Base-by-base conservation (phyloP, 2,797 vertebrate genomes). In the Galagoides demidoff region DNA sequence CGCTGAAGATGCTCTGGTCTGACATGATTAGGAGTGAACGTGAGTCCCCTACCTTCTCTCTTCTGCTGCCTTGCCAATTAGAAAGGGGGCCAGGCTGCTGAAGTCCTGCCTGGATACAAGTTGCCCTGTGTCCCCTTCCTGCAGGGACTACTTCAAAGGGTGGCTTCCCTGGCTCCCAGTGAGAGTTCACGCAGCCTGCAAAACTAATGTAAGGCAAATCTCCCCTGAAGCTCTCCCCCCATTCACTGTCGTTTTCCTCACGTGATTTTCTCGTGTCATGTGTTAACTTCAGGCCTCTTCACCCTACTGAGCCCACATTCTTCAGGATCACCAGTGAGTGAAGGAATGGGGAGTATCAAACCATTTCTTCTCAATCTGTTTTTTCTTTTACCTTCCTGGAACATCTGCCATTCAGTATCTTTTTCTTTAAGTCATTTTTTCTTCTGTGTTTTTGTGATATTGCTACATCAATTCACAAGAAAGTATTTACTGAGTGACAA, bases 401-500 rank as follows among this genome's bases (percentile, higher is more conserved):
- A 82, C 7, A 85, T 27, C 49, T 73, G 52, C 12, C 37, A 93
- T 31, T 94, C 8, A 1, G 52, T 55, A 61, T 55, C 5, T 76
- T 94, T 92, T 64, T 76, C 59, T 79, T 86, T 76, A 74, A 79
- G 29, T 63, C 66, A 37, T 68, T 16, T 83, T 82, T 73, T 82
- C 37, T 39, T 39, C 37, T 79, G 3, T 77, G 11, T 71, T 39
- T 82, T 64, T 82, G 37, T 74, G 29, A 57, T 29, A n/a, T 27
- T 59, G 17, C 59, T 66, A 91, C 66, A 63, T 57, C 12, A 86
- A 49, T 66, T 79, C 92, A 61, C 5, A 31, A 73, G n/a, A 14
- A 95, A 85, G 19, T n/a, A 43, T 94, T 82, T 70, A 22, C 77
- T 84, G 23, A 94, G 25, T 20, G 66, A 90, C 37, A 45, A 70